These are phyloP conservation scores for Hemithea aestivaria DNA, from an alignment of 2,888 invertebrate species.

Conservation along the genomic window DNA sequence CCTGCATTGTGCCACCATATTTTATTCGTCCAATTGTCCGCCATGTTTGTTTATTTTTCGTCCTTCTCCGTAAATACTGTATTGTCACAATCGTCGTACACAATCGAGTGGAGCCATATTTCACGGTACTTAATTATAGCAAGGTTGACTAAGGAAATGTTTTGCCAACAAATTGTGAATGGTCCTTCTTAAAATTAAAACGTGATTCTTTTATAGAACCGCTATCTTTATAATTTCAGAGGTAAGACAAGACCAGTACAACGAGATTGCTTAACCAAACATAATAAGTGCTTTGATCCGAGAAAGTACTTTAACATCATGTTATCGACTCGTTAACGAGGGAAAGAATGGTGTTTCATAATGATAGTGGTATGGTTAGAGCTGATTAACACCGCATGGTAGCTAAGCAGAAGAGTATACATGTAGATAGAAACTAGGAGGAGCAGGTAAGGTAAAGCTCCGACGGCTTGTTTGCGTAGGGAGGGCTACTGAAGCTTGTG, in stretches of 20 bases:
- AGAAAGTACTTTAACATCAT: conserved; percentile 45
- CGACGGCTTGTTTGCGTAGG: conserved; percentile 60
- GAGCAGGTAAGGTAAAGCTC: conserved; percentile 40
- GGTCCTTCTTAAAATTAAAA: conserved; percentile 1
- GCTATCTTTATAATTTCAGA: neutral
- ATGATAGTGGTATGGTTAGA: conserved; percentile 66
- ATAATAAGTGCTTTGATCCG: conserved; percentile 43
- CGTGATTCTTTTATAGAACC: neutral
- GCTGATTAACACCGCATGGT: conserved; percentile 56
- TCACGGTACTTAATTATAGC: conserved; percentile 64
- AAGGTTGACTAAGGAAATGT: conserved; percentile 43
- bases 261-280: conserved; percentile 33
- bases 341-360: conserved; percentile 65
- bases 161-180: conserved; percentile 45
- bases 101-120: conserved; percentile 64
- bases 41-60: conserved; percentile 75
- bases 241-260: conserved; percentile 14
- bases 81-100: conserved; percentile 63
- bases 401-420: conserved; percentile 57
- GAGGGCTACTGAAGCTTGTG: conserved; percentile 52
- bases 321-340: conserved; percentile 63
- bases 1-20: conserved; percentile 70
- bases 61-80: conserved; percentile 70
- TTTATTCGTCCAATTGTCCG: conserved; percentile 69
- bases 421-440: conserved; percentile 46